Evolutionary conservation across 1,140 invertebrate species (phyloP).

Genomic region (roundworm (Caenorhabditis elegans)): WBcel235 BX284606.5:1143501-1144000

Average conservation of each 20-base stretch:
- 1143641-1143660: background rate
- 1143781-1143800: background rate
- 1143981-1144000: conserved; percentile 30
- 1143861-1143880: background rate
- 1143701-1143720: background rate
- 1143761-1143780: background rate
- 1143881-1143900: conserved; percentile 8
- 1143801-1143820: background rate
- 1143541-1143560: conserved; percentile 2
- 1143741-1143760: conserved; percentile 4
- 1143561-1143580: background rate
- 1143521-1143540: background rate
- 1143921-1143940: background rate
- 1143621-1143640: background rate
- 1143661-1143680: conserved; percentile 10
- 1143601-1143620: background rate
- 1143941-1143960: too few species aligned
- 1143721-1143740: conserved; percentile 29
- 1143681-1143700: conserved; percentile 19
- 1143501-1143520: conserved; percentile 7
- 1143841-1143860: background rate
- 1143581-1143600: background rate
- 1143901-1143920: too few species aligned
- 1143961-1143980: too few species aligned
- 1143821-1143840: conserved; percentile 34